Base-by-base conservation (phyloP, 1,140 invertebrate species). In the Drosophila navojoa region DNA sequence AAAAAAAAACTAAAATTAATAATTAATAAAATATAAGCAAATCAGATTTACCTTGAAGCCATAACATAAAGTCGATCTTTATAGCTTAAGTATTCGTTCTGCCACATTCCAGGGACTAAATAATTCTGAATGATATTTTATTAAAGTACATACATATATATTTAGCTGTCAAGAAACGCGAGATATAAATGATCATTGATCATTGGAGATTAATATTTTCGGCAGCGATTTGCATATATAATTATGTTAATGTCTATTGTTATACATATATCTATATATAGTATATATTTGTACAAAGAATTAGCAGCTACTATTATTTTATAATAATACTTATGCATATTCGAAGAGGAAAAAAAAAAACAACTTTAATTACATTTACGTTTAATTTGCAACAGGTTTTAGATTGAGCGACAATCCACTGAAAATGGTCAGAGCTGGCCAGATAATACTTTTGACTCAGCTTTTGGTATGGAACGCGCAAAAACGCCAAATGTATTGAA, bases 361-460 rank as follows among this genome's bases (percentile, higher is more conserved):
- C 29, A 27, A 54, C 27, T 67, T 40, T 47, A 32, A 67, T 72
- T 67, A 59, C 29, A 49, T 59, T 35, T 61, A 42, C 35, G 45
- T 66, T 53, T 38, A 29, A 70, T 68, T 72, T 72, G 52, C 64
- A 77, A 71, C 76, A 77, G 77, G 71, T 72, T 52, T 53, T 69
- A 35, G 76, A 60, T 64, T 61, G 76, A 63, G 60, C 55, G 35
- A 40, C 58, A 81, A 66, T 59, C 55, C 13, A 67, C 22, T 25
- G 40, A 75, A 61, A 50, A 87, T 87, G 84, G 84, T 75, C 84
- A 89, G 55, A 67, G 52, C 82, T 71, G 84, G 84, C 84, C 85
- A 80, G 64, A 61, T 84, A 60, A 72, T 86, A 59, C 40, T 85
- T 52, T 84, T 87, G 73, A 67, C 77, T 71, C 81, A 90, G 68